Evolutionary conservation across 2,888 invertebrate species (phyloP).

Genomic region (Lasioglossum vierecki): DNA sequence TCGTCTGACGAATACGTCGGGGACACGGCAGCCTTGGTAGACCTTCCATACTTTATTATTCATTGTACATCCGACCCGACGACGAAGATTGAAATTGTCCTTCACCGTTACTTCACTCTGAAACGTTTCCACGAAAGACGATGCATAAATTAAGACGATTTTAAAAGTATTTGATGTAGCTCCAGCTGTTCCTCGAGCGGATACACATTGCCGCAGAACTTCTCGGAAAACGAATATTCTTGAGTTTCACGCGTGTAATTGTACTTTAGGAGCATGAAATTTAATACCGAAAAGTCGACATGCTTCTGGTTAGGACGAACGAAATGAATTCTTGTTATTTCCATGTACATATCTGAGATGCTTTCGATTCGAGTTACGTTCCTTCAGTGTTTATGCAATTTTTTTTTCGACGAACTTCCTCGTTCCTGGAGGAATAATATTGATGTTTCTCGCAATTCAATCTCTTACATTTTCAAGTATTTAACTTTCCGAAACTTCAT

Average conservation of each 20-base stretch:
- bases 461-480: neutral
- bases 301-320: neutral
- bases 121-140: constrained; percentile 16
- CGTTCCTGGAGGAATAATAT: neutral
- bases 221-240: neutral
- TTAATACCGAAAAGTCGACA: neutral
- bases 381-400: neutral
- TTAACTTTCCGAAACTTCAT: neutral
- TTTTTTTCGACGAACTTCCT: neutral
- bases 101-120: constrained; percentile 11
- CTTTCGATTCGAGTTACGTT: neutral
- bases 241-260: neutral
- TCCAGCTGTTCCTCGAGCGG: neutral
- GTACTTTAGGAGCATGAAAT: neutral
- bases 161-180: neutral
- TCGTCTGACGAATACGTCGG: constrained; percentile 2
- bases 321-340: neutral
- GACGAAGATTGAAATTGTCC: constrained; percentile 50
- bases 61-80: constrained; percentile 37
- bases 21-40: constrained; percentile 4
- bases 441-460: neutral
- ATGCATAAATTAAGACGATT: constrained; percentile 22
- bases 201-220: neutral
- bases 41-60: constrained; percentile 46
- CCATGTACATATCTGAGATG: neutral